Base-by-base conservation (phyloP, 2,113 vertebrate genomes). In the Ia io region DNA sequence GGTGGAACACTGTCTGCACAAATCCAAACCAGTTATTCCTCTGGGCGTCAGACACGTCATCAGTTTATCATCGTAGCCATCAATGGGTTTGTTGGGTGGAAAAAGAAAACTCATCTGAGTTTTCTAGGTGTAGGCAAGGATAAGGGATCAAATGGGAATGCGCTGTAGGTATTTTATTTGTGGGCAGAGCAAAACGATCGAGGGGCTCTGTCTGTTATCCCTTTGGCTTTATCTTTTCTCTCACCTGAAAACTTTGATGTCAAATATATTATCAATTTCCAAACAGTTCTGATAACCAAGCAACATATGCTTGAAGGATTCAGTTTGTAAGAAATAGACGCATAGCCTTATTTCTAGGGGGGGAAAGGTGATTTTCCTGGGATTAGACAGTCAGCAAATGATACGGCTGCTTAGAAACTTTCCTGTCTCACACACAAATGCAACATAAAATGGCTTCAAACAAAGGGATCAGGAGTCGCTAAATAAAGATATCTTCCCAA, bases 231-330 rank as follows among this genome's bases (percentile, higher is more conserved):
- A 1, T 71, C 18, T 94, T 67, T 89, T 92, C 61, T 69, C 42
- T 95, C 70, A 32, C 93, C 12, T 94, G 67, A 78, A 78, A 83
- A 90, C 69, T 67, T 65, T 13, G 63, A 85, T 84, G 94, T 89
- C 77, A 88, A 90, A 65, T 91, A 94, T 37, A 44, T 35, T 51
- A 88, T 93, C 80, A 18, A 2, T 78, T 77, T 76, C 83, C 83
- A 93, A 23, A 2, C 23, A 92, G 59, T 37, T 73, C 49, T 92
- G 77, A 85, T 78, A 93, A 20, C 79, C 28, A 73, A 67, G 40
- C 83, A 56, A 51, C n/a, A 20, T 16, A 83, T 40, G 71, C 35
- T 69, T 47, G 59, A 23, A 51, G 37, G 96, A 89, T 70, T 74
- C 94, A 49, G 1, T 53, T 44, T 6, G n/a, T 95, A n/a, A 90